These are phyloP conservation scores for Jaculus jaculus DNA, from an alignment of 2,113 vertebrate species.

Conservation along the genomic window DNA sequence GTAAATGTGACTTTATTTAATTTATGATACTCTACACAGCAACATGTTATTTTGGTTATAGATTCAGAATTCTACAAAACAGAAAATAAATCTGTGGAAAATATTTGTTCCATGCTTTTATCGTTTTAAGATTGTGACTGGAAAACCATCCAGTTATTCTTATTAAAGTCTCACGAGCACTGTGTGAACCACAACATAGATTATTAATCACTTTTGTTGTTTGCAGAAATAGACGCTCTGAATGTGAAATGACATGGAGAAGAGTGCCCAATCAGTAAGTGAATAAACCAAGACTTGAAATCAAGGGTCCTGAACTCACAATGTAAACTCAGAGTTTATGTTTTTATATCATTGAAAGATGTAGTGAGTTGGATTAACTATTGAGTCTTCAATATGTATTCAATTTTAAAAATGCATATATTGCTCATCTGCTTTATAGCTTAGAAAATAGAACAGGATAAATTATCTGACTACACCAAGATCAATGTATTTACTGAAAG, in stretches of 20 bases:
- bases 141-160: slow-evolving; percentile 5
- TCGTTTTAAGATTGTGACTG: neutral
- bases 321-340: neutral
- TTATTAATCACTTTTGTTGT: neutral
- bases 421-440: neutral
- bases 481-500: neutral
- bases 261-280: neutral
- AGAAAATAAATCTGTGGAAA: slow-evolving; percentile 29
- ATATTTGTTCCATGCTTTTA: neutral
- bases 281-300: neutral
- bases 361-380: neutral
- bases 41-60: neutral
- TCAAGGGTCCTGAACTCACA: neutral
- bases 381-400: neutral
- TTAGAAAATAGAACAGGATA: slow-evolving; percentile 12
- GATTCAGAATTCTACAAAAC: neutral
- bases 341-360: neutral
- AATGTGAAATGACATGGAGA: neutral
- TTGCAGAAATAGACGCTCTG: neutral
- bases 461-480: neutral
- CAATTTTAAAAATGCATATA: neutral
- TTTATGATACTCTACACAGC: neutral
- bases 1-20: neutral
- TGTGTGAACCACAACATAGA: neutral
- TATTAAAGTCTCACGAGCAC: neutral